phyloP scores from a whole-genome alignment of 1,140 invertebrate genomes.

The Wasmannia auropunctata region DNA sequence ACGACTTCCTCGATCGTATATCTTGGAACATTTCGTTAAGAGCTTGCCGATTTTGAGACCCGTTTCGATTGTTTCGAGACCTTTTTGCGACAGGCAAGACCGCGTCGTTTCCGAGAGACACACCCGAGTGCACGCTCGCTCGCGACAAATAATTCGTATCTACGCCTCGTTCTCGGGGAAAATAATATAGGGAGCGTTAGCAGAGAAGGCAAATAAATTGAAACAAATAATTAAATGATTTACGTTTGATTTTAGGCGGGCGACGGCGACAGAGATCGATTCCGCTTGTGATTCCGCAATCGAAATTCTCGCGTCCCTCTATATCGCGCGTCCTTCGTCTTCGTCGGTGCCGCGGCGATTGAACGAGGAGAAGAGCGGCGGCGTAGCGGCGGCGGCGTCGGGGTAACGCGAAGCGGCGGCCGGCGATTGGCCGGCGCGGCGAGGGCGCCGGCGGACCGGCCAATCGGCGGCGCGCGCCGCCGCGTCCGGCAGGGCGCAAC shows the following conservation, averaged over 20 bases:
- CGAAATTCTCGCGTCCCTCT: neutral
- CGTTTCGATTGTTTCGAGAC: neutral
- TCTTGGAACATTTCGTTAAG: neutral
- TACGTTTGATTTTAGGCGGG: neutral
- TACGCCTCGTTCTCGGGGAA: neutral
- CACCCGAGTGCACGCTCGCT: neutral
- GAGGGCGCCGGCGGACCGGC: neutral
- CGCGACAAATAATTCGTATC: neutral
- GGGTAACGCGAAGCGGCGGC: neutral
- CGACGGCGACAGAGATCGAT: neutral
- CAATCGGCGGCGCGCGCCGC: slow-evolving; percentile 37
- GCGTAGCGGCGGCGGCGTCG: too few relatives aligned
- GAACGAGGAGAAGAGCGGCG: neutral
- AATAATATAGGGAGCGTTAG: too few relatives aligned
- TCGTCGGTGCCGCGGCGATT: neutral
- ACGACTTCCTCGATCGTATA: neutral
- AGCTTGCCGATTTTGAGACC: neutral
- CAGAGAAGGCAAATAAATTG: neutral
- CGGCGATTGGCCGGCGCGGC: neutral
- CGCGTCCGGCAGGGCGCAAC: neutral
- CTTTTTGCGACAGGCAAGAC: neutral
- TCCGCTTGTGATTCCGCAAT: neutral
- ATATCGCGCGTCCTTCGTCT: neutral
- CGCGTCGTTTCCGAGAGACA: neutral
- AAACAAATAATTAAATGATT: neutral